Evolutionary conservation across 92 coral and sea anemone species (phyloP).

Genomic region (Diadumene lineata): DNA sequence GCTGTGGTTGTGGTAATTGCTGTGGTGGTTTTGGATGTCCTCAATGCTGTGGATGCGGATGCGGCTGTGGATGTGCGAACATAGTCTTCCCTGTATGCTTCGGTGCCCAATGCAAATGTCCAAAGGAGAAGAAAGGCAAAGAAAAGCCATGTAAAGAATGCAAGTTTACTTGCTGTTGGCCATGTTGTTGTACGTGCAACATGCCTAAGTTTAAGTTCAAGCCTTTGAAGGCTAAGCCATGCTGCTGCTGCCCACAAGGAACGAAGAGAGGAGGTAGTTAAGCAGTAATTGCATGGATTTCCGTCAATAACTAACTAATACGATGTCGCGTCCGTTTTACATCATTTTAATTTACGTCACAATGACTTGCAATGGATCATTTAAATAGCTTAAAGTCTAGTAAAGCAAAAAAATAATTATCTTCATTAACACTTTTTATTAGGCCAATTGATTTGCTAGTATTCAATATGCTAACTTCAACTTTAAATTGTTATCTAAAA

Average conservation of each 20-base stretch:
- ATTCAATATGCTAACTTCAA: too few species aligned
- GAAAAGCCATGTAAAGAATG: slow-evolving; percentile 13
- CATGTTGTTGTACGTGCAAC: slow-evolving; percentile 69
- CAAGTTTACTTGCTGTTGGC: slow-evolving; percentile 71
- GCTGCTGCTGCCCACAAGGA: slow-evolving; percentile 18
- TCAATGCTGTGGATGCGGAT: slow-evolving; percentile 48
- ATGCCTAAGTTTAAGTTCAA: slow-evolving; percentile 64
- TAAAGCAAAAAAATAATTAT: too few species aligned
- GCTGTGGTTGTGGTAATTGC: slow-evolving; percentile 33
- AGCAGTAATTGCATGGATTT: not conserved
- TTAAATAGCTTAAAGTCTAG: too few species aligned
- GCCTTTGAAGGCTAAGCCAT: slow-evolving; percentile 55
- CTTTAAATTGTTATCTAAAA: too few species aligned
- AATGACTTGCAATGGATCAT: too few species aligned
- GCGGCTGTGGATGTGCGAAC: slow-evolving; percentile 49
- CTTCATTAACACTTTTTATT: too few species aligned
- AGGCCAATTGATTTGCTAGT: too few species aligned
- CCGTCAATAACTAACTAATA: too few species aligned
- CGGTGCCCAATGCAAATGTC: slow-evolving; percentile 62
- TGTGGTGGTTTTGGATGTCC: slow-evolving; percentile 70
- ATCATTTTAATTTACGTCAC: too few species aligned
- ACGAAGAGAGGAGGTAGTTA: not conserved
- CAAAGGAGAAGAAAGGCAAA: slow-evolving; percentile 44
- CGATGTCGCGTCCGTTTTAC: too few species aligned
- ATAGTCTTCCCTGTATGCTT: slow-evolving; percentile 62